These are phyloP conservation scores for Oryzias dopingdopingensis DNA, from an alignment of 2,797 vertebrate genomes.

Conservation along the genomic window DNA sequence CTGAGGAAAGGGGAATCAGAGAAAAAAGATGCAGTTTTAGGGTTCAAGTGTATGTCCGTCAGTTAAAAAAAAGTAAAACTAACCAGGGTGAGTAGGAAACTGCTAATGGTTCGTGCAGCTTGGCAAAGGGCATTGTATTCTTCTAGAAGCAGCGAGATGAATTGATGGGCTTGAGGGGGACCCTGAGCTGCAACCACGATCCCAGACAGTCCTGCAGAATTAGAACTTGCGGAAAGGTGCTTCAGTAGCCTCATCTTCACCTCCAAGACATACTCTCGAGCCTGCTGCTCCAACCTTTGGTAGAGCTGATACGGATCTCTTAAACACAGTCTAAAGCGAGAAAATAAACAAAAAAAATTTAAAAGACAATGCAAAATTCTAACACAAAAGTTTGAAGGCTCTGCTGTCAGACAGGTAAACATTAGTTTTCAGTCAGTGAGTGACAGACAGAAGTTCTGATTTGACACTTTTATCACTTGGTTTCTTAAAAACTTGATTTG, in stretches of 20 bases:
- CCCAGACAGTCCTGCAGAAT: conserved; percentile 64
- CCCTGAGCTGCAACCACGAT: conserved; percentile 76
- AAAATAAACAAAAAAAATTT: neutral
- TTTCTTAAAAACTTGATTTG: too few species aligned
- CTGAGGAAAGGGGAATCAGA: conserved; percentile 54
- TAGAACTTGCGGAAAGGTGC: conserved; percentile 87
- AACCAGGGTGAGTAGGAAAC: conserved; percentile 96
- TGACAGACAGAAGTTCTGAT: too few species aligned
- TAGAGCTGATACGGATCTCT: conserved; percentile 98
- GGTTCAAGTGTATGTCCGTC: neutral
- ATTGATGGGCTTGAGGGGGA: conserved; percentile 92
- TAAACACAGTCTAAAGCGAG: conserved; percentile 85
- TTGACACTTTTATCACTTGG: too few species aligned
- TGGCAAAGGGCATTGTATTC: conserved; percentile 95
- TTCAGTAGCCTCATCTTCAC: conserved; percentile 95
- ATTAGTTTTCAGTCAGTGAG: too few species aligned
- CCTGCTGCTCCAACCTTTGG: conserved; percentile 95
- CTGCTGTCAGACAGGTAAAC: too few species aligned
- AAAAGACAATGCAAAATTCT: too few species aligned
- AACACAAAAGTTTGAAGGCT: too few species aligned
- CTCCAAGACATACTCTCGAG: conserved; percentile 94
- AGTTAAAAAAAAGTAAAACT: conserved; percentile 3
- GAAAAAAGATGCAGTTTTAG: neutral
- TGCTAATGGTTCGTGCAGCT: conserved; percentile 95
- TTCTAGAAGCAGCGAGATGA: conserved; percentile 94